Percentiles rank a stretch among this genome's conserved stretches.
Evolutionary conservation across 2,888 invertebrate genomes (phyloP).

Genomic region (Drosophila suboccidentalis): DNA sequence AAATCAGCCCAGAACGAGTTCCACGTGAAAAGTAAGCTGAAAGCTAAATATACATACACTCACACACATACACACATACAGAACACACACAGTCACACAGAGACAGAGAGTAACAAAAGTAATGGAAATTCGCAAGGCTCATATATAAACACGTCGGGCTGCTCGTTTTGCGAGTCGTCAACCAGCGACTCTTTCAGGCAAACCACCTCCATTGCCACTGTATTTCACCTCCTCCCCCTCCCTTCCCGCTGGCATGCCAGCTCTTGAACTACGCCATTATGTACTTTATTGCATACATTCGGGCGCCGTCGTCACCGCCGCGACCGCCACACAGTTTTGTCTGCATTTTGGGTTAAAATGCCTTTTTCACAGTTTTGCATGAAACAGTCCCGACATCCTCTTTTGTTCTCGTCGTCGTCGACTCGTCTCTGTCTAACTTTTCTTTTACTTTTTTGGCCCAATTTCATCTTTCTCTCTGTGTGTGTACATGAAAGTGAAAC

Average conservation of each 20-base stretch:
- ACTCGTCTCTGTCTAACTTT: slow-evolving; percentile 48
- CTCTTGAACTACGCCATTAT: slow-evolving; percentile 81
- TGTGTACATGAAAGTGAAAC: slow-evolving; percentile 76
- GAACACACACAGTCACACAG: slow-evolving; percentile 1
- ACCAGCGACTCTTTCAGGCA: slow-evolving; percentile 42
- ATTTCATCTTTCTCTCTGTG: slow-evolving; percentile 62
- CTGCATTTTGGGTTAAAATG: slow-evolving; percentile 78
- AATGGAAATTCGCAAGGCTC: slow-evolving; percentile 67
- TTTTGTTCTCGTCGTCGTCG: slow-evolving; percentile 7
- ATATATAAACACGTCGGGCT: slow-evolving; percentile 46
- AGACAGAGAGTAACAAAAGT: slow-evolving; percentile 60
- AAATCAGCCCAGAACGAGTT: slow-evolving; percentile 47
- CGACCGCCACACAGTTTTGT: slow-evolving; percentile 60
- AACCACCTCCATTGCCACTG: slow-evolving; percentile 30
- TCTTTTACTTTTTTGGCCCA: slow-evolving; percentile 68
- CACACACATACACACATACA: slow-evolving; percentile 10
- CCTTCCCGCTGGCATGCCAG: slow-evolving; percentile 48
- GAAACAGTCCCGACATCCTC: slow-evolving; percentile 34
- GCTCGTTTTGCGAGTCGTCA: slow-evolving; percentile 59
- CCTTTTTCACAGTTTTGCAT: slow-evolving; percentile 67
- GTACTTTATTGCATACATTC: slow-evolving; percentile 81
- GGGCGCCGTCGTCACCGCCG: slow-evolving; percentile 47
- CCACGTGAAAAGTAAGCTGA: slow-evolving; percentile 69
- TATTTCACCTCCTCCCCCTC: background rate
- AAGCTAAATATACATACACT: slow-evolving; percentile 42